Conservation (phyloP, 2,113 vertebrate species). For the Ammodytes marinus region DNA sequence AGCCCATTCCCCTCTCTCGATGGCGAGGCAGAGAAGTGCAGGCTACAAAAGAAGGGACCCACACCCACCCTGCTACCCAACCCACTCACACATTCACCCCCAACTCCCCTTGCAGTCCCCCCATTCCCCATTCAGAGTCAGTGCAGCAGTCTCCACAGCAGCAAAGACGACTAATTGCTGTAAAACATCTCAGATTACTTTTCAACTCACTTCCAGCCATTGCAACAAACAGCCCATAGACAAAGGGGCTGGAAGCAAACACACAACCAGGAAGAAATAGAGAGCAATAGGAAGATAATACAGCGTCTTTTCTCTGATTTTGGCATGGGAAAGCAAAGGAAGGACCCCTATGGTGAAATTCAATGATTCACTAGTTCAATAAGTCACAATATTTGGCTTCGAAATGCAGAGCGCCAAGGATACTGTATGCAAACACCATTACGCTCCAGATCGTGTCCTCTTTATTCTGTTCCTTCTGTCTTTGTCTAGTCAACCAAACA, state of each 20-base stretch:
- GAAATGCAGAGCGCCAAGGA: slow-evolving; percentile 16
- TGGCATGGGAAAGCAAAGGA: slow-evolving; percentile 58
- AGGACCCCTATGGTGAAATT: slow-evolving; percentile 60
- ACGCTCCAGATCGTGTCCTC: slow-evolving; percentile 14
- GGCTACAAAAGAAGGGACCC: slow-evolving; percentile 83
- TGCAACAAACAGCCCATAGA: slow-evolving; percentile 61
- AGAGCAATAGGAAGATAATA: slow-evolving; percentile 51
- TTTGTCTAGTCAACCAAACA: slow-evolving; percentile 62
- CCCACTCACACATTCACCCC: slow-evolving; percentile 70
- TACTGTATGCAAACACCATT: slow-evolving; percentile 27
- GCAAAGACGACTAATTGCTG: slow-evolving; percentile 85
- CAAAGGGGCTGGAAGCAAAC: slow-evolving; percentile 61
- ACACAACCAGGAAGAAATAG: slow-evolving; percentile 31
- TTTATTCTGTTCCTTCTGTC: slow-evolving; percentile 40
- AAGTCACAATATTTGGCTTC: slow-evolving; percentile 69
- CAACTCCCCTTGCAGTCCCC: slow-evolving; percentile 69
- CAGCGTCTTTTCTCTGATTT: slow-evolving; percentile 50
- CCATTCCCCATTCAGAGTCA: slow-evolving; percentile 78
- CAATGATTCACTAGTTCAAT: slow-evolving; percentile 52
- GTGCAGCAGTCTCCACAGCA: slow-evolving; percentile 73
- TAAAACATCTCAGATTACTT: slow-evolving; percentile 86
- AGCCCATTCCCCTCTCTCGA: slow-evolving; percentile 74
- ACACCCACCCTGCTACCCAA: slow-evolving; percentile 75
- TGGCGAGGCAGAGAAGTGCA: slow-evolving; percentile 72
- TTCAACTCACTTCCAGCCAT: slow-evolving; percentile 76